A percentile compares a stretch with the other conserved stretches of the same genome.
Conservation (phyloP, 2,888 invertebrate species). For the Tachina lurida region DNA sequence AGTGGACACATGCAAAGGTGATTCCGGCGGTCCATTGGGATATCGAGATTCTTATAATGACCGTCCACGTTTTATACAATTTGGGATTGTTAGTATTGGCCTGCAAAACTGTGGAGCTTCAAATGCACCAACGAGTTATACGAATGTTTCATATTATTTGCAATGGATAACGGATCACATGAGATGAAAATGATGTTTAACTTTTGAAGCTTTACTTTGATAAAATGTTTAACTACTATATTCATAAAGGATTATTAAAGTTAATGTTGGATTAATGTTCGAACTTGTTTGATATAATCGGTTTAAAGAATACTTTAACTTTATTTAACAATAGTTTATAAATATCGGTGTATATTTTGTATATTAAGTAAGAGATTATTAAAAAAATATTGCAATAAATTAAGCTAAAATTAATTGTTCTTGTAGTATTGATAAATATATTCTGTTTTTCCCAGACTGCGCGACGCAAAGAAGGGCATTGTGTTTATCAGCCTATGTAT, state of each 20-base stretch:
- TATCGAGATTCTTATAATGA: conserved; percentile 72
- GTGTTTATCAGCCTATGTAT: too few relatives aligned
- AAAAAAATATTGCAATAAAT: too few relatives aligned
- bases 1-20: conserved; percentile 78
- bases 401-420: too few relatives aligned
- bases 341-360: too few relatives aligned
- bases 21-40: conserved; percentile 78
- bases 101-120: conserved; percentile 84
- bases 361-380: too few relatives aligned
- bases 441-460: too few relatives aligned
- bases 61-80: conserved; percentile 77
- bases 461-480: too few relatives aligned
- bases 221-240: neutral
- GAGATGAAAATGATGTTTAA: neutral
- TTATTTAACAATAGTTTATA: too few relatives aligned
- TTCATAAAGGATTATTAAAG: neutral
- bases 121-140: conserved; percentile 84
- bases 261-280: neutral
- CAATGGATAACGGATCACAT: conserved; percentile 84
- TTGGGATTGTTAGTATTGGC: conserved; percentile 87
- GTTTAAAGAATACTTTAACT: too few relatives aligned
- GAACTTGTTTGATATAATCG: too few relatives aligned
- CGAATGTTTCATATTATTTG: conserved; percentile 84
- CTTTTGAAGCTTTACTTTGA: neutral
- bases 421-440: too few relatives aligned